Base-by-base conservation (phyloP, 2,888 invertebrate species). In the Pristionchus mayeri region DNA sequence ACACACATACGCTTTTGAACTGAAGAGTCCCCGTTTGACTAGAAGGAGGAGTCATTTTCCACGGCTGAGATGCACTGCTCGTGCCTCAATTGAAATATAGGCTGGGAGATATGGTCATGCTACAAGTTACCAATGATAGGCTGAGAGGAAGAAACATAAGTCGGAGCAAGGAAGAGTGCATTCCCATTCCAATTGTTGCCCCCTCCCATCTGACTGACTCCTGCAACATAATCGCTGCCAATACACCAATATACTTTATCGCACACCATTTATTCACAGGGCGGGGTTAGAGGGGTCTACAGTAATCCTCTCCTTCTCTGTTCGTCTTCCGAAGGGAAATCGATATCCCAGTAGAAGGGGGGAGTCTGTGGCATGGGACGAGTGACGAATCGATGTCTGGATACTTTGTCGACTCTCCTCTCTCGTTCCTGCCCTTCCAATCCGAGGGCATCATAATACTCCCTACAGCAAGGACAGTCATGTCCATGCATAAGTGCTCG, bases 361-460 rank as follows among this genome's bases (percentile, higher is more conserved):
- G 79, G 79, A 30, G 79, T 79, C 24, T 79, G 16, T n/a, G 79
- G 79, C 50, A 79, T 50, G 21, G 79, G 79, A 18, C 34, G n/a
- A 79, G 79, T 7, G 13, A 79, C 79, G 40, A 52, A 79, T 52
- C 79, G 79, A 79, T 79, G 79, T 54, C 54, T 79, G 3, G 40
- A 37, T 34, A 79, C 34, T 30, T 30, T 21, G 34, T 79, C 52
- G 6, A 79, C 54, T 7, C 79, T 48, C 30, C 18, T 7, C 3
- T 24, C 27, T 54, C 79, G 30, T 34, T 79, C 79, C 18, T 24
- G 13, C 9, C 52, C 79, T 34, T 54, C 34, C 30, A 79, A 79
- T 79, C 79, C 79, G 18, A 79, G 79, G 50, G 79, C 79, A 54
- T 79, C 79, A 18, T 79, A 79, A n/a, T 79, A 79, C 16, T 50